A percentile compares a stretch with the other conserved stretches of the same genome.
phyloP scores from a whole-genome alignment of 2,888 invertebrate species.

The Anagyrus pseudococci region DNA sequence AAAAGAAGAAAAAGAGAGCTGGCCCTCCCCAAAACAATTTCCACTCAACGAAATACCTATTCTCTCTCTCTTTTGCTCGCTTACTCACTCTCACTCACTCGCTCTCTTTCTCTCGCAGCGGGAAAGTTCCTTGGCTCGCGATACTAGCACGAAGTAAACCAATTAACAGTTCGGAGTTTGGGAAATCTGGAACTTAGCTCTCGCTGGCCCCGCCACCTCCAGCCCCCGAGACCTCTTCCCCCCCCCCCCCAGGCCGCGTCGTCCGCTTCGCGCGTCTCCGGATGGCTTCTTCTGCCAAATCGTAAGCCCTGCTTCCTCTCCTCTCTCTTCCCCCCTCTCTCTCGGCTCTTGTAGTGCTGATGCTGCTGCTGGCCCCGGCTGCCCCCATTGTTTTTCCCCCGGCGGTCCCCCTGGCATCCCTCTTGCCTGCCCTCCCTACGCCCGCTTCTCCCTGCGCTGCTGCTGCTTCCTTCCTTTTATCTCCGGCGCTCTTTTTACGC shows the following conservation, averaged over 20 bases:
- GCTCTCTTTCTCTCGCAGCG: slow-evolving; percentile 28
- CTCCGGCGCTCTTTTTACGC: no score
- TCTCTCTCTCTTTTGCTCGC: slow-evolving; percentile 3
- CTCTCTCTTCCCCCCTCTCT: no score
- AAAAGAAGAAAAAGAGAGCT: background rate
- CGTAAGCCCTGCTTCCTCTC: slow-evolving; percentile 37
- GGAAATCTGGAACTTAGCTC: slow-evolving; percentile 51
- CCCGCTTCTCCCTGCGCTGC: no score
- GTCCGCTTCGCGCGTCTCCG: slow-evolving; percentile 7
- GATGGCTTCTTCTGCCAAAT: slow-evolving; percentile 47
- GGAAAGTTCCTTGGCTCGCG: slow-evolving; percentile 47
- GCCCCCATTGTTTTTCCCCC: no score
- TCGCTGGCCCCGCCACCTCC: slow-evolving; percentile 18
- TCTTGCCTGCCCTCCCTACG: no score
- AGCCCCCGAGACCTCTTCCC: background rate
- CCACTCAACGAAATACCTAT: slow-evolving; percentile 43
- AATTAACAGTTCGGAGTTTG: slow-evolving; percentile 50
- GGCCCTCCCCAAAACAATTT: slow-evolving; percentile 34
- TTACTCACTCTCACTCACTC: slow-evolving; percentile 42
- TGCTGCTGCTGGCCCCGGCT: no score
- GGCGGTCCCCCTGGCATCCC: no score
- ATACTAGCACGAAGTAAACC: slow-evolving; percentile 50
- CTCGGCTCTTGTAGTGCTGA: no score
- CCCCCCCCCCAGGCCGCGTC: background rate
- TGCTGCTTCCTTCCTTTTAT: background rate